Evolutionary conservation across 2,888 invertebrate genomes (phyloP).

Genomic region (Amiota communis): DNA sequence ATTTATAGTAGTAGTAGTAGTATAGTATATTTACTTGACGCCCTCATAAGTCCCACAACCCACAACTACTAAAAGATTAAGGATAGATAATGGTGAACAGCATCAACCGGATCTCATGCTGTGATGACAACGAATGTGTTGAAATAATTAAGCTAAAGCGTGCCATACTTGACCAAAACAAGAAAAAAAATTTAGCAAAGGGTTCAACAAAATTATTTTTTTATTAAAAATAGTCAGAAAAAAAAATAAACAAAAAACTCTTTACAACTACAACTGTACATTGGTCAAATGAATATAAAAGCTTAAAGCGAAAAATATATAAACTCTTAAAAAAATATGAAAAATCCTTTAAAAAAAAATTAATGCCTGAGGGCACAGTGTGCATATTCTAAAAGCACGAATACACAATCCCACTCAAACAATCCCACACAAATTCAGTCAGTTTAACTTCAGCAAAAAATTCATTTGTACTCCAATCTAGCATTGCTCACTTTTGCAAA

Average conservation of each 20-base stretch:
- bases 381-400: constrained; percentile 10
- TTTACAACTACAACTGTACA: too few relatives aligned
- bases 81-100: too few relatives aligned
- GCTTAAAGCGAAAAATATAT: neutral
- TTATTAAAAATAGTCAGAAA: neutral
- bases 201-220: neutral
- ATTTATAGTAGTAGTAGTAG: neutral
- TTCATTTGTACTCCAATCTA: too few relatives aligned
- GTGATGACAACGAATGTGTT: neutral
- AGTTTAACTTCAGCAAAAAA: too few relatives aligned
- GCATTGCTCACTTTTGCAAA: neutral
- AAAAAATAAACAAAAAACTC: neutral
- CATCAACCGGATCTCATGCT: neutral
- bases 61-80: neutral
- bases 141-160: constrained; percentile 20
- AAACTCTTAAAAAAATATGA: neutral
- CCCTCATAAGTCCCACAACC: too few relatives aligned
- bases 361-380: constrained; percentile 7
- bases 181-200: neutral
- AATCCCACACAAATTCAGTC: neutral
- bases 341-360: constrained; percentile 13
- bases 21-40: neutral
- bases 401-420: neutral
- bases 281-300: constrained; percentile 6
- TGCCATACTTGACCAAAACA: constrained; percentile 2